Evolutionary conservation across 1,140 invertebrate genomes (phyloP), one percentile per base, ranked within the genome.

Genomic region (Platorchestia sp.): DNA sequence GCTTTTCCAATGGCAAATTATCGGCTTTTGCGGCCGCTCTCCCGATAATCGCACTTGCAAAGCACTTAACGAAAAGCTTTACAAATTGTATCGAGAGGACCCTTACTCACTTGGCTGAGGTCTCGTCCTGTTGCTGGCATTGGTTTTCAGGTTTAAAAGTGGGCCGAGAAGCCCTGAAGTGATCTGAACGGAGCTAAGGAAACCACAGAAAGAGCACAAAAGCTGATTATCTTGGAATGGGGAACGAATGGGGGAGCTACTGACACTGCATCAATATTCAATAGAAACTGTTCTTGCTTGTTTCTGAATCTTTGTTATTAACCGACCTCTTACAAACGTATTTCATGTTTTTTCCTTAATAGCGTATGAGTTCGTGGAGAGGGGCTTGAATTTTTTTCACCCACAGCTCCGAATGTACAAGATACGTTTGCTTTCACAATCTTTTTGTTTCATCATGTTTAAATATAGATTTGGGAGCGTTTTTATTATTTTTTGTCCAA

Each of bases 1-100:
- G 87, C 59, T 42, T 90, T 42, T 90, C 87, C 44, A 90, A 90
- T 90, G 87, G 87, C 87, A 90, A 90, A 90, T 90, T 90, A 90
- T 90, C 87, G 87, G 87, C 87, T 90, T 44, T 44, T 43, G 87
- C 41, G 87, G 59, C 14, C 59, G 59, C 59, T 75, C 19, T 5
- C 14, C 87, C 87, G 87, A 90, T 90, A 90, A 90, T 90, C 87
- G 87, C 87, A 43, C 87, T 42, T 90, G 87, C 87, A 45, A 90
- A 90, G 87, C 87, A 45, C 87, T 90, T 90, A 90, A 90, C 87
- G 87, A 90, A 90, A 90, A 90, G 87, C 87, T 90, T 90, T 90
- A 90, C 87, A 90, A 90, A 90, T 90, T 90, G 87, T 14, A 90
- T 90, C 87, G 44, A 45, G 87, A 75, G 59, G 59, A 75, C 59